A percentile compares a stretch with the other conserved stretches of the same genome.
Evolutionary conservation across 2,113 vertebrate genomes (phyloP).

Genomic region (Sylvilagus bachmani): DNA sequence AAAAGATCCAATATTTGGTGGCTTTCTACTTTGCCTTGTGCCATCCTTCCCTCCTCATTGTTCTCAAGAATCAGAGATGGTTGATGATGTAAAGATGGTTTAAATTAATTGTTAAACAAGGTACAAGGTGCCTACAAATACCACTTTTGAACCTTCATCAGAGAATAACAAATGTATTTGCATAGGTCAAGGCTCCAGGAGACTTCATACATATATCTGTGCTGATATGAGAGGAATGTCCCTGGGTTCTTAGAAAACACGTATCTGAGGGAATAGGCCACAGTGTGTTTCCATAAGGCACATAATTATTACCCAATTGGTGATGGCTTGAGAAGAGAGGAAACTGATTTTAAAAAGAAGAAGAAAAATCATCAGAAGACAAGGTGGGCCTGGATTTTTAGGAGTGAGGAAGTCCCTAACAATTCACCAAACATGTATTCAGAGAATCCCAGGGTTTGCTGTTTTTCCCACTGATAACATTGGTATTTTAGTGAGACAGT

Average conservation of each 20-base stretch:
- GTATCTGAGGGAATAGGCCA: neutral
- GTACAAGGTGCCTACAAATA: neutral
- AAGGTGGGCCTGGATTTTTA: neutral
- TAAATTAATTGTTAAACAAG: neutral
- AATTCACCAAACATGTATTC: neutral
- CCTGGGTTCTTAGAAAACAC: neutral
- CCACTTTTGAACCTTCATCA: neutral
- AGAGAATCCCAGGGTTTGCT: neutral
- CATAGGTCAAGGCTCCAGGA: no score
- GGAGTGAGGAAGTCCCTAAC: neutral
- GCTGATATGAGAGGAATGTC: accelerated
- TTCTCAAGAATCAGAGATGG: neutral
- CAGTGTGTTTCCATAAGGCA: neutral
- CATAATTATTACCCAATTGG: neutral
- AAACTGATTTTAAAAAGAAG: neutral
- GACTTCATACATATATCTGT: accelerated
- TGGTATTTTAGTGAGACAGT: neutral
- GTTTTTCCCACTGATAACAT: neutral
- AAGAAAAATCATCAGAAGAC: neutral
- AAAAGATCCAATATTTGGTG: neutral
- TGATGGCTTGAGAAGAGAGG: neutral
- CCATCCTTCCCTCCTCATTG: neutral
- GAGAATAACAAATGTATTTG: neutral
- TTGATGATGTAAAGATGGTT: neutral
- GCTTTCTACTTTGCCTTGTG: neutral